Evolutionary conservation across 2,113 vertebrate species (phyloP), one percentile per base, ranked within the genome.

Genomic region (Carassius auratus): DNA sequence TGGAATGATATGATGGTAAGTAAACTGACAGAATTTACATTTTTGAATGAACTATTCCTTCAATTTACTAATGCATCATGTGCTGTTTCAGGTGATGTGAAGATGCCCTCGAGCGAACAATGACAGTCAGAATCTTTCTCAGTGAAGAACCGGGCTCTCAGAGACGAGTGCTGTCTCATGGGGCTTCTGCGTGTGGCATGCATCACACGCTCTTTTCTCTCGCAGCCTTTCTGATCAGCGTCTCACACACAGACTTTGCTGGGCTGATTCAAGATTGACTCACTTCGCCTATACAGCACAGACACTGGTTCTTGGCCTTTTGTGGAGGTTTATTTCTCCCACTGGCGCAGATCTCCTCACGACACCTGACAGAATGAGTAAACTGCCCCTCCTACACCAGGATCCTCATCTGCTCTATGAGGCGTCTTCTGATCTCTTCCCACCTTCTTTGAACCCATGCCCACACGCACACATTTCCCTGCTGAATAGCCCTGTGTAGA

Each of bases 231-330:
- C 76, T 69, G 30, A 77, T 76, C 73, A 30, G 42, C 3, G 36
- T 38, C 42, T 82, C 86, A 76, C 85, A 2, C 48, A 57, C 84
- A 86, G 84, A 81, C 81, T 83, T 75, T 19, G 79, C 77, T 48
- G n/a, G 86, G 82, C 77, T 88, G 85, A 86, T 84, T 88, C 87
- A 88, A 82, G 77, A 82, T 59, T 84, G 81, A 88, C 81, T 86
- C 87, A 83, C 62, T 71, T 69, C 52, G 55, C 80, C 64, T 75
- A 33, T 62, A 59, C 68, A 82, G 50, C 62, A 45, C 30, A 52
- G 38, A 74, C 55, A 55, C 62, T 38, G 62, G 23, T 62, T 77
- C n/a, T 75, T 64, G 74, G 57, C 81, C 59, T 86, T 84, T 85
- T 86, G 55, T 84, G 62, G 66, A 69, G n/a, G 2, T 30, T 80